Conservation (phyloP, 1,140 invertebrate genomes). For the Ptiloglossa arizonensis region DNA sequence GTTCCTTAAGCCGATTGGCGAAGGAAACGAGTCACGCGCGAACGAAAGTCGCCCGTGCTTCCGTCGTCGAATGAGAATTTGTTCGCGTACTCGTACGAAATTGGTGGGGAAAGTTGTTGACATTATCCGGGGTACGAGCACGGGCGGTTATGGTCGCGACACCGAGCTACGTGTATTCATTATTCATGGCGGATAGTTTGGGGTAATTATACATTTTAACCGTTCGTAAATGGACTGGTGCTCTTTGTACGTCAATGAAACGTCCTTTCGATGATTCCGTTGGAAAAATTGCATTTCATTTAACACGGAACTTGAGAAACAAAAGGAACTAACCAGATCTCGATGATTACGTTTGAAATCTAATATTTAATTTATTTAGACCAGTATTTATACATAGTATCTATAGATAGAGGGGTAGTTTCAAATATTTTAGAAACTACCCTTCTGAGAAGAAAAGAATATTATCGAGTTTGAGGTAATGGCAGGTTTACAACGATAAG, state of each 20-base stretch:
- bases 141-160: constrained; percentile 4
- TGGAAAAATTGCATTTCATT: too few relatives aligned
- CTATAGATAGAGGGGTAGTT: too few relatives aligned
- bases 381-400: too few relatives aligned
- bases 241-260: constrained; percentile 35
- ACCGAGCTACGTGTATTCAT: constrained; percentile 33
- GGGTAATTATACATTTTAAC: constrained; percentile 51
- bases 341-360: too few relatives aligned
- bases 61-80: constrained; percentile 10
- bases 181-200: constrained; percentile 48
- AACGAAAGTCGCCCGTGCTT: constrained; percentile 11
- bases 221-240: constrained; percentile 37
- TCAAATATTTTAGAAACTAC: too few relatives aligned
- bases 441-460: too few relatives aligned
- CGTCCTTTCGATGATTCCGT: background rate
- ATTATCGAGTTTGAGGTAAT: too few relatives aligned
- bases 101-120: constrained; percentile 63
- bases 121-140: constrained; percentile 17
- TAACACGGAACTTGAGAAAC: too few relatives aligned
- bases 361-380: too few relatives aligned
- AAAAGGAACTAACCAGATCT: too few relatives aligned
- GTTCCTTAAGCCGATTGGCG: too few relatives aligned
- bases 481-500: too few relatives aligned
- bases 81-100: constrained; percentile 28
- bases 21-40: background rate